Conservation (phyloP, 2,888 invertebrate species). For the Subacronicta megacephala region DNA sequence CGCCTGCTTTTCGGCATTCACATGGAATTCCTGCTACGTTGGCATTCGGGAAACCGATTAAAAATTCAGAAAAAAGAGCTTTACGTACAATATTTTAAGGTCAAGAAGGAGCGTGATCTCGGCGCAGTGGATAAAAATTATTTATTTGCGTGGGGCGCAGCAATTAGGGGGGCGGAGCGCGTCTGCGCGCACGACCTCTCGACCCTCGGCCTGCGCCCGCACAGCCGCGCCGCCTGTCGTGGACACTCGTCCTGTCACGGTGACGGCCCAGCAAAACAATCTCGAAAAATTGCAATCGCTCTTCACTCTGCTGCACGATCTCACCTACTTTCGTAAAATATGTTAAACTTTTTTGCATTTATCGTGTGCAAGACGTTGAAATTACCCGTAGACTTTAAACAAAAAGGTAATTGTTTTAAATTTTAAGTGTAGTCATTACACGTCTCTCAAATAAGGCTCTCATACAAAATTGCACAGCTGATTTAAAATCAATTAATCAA, state of each 20-base stretch:
- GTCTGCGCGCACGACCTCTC: constrained; percentile 85
- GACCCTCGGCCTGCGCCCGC: constrained; percentile 73
- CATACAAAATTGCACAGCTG: constrained; percentile 21
- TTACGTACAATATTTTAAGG: constrained; percentile 84
- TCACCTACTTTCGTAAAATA: constrained; percentile 67
- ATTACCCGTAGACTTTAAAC: constrained; percentile 29
- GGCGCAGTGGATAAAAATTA: constrained; percentile 85
- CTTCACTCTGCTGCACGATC: constrained; percentile 69
- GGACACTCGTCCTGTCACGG: constrained; percentile 73
- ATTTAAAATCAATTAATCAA: constrained; percentile 30
- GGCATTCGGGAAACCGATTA: constrained; percentile 79
- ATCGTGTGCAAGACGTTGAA: constrained; percentile 37
- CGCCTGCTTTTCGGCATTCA: constrained; percentile 62
- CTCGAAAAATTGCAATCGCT: constrained; percentile 78
- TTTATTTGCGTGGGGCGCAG: constrained; percentile 89
- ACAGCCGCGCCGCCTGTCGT: constrained; percentile 58
- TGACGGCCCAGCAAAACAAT: constrained; percentile 72
- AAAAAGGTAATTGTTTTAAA: constrained; percentile 19
- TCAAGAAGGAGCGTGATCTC: constrained; percentile 85
- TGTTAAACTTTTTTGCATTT: constrained; percentile 45
- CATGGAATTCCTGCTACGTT: constrained; percentile 61
- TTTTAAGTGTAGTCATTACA: constrained; percentile 27
- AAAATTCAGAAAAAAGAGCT: constrained; percentile 80
- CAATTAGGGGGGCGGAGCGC: constrained; percentile 88
- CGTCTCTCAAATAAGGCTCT: constrained; percentile 16